Evolutionary conservation across 37 sponge, comb jelly and placozoan species (phyloP), one percentile per base, ranked within the genome.

Genomic region (Beroe ovata): DNA sequence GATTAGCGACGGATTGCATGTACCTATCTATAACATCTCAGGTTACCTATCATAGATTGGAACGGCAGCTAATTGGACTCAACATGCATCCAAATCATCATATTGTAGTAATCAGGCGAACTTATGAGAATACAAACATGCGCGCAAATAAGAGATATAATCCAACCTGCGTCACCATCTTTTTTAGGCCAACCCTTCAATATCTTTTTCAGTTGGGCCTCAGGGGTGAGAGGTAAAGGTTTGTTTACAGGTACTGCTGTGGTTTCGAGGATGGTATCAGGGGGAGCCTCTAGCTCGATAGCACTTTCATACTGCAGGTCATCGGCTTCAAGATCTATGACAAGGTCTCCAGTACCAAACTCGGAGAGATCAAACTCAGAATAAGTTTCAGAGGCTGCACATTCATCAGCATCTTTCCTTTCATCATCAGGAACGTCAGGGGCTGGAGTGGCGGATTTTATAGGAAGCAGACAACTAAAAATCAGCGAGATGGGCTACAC

Each of bases 281-380:
- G 84, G 23, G 84, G 84, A n/a, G 42, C 54, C 28, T 77, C 84
- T 39, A 77, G 25, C n/a, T 39, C 54, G 6, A n/a, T 42, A n/a
- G 84, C 84, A n/a, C 36, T 77, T 77, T 77, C 47, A 38, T 32
- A 23, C n/a, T 42, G 84, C 26, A 77, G 84, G n/a, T 77, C 84
- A 42, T 77, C 84, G 6, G 84, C 84, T 25, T 77, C 84, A 8
- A 77, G 84, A 42, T 77, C 84, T 20, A 77, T 77, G 8, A 77
- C 84, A 1, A 77, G 54, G 84, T 77, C 84, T 16, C 33, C 84
- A 30, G 33, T 40, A 16, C 38, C 29, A 18, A 66, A 66, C 30
- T 66, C 69, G 14, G 25, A 25, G 8, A 66, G 69, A 18, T 66
- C 69, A 32, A 66, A 29, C 16, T 66, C 69, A 16, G 54, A 47